phyloP scores from a whole-genome alignment of 1,140 invertebrate species.

The Sycobia sp. region DNA sequence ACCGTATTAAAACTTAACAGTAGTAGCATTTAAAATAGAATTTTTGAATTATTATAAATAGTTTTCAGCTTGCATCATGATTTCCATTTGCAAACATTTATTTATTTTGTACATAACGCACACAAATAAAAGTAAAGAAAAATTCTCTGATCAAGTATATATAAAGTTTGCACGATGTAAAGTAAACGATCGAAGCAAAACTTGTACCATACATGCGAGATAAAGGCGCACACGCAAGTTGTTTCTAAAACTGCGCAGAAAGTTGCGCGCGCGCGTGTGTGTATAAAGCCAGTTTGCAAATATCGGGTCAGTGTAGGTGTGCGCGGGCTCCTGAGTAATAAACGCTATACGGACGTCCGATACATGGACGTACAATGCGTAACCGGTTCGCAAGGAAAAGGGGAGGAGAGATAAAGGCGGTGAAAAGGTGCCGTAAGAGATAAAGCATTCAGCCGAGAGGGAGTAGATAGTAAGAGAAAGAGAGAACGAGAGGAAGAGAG shows the following conservation, averaged over 20 bases:
- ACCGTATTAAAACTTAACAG: no score
- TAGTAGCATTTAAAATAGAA: no score
- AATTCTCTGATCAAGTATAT: no score
- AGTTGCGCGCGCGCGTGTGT: conserved; percentile 10
- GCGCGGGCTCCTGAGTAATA: conserved; percentile 13
- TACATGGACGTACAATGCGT: conserved; percentile 32
- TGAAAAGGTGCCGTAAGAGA: conserved; percentile 25
- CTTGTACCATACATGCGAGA: background rate
- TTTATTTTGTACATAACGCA: no score
- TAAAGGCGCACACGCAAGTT: background rate
- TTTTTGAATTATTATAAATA: no score
- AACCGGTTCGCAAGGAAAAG: conserved; percentile 25
- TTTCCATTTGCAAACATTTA: no score
- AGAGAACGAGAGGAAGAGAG: background rate
- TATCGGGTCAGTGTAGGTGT: conserved; percentile 8
- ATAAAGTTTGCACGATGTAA: no score
- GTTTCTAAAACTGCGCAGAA: conserved; percentile 23
- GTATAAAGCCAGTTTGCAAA: no score
- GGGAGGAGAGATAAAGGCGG: conserved; percentile 15
- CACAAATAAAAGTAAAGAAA: no score
- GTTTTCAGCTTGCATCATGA: no score
- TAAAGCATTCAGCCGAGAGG: conserved; percentile 15
- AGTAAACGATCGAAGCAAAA: no score
- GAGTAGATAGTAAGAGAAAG: no score
- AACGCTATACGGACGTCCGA: conserved; percentile 28